Percentiles rank a stretch among this genome's conserved stretches.
Evolutionary conservation across 2,797 vertebrate genomes (phyloP).

Genomic region (Arctocebus calabarensis): DNA sequence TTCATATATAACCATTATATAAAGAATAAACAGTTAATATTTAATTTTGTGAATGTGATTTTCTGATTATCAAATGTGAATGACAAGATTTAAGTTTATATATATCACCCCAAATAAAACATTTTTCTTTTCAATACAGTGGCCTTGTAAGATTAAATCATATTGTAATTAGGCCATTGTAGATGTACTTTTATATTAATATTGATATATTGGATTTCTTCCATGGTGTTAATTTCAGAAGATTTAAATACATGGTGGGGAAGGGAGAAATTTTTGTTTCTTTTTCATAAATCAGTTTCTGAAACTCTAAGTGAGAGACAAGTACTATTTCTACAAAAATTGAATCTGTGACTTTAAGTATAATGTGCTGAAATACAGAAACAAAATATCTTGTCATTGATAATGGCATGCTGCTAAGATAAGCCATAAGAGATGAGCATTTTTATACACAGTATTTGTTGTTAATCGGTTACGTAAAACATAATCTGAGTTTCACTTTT

Average conservation of each 20-base stretch:
- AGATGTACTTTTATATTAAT: not conserved
- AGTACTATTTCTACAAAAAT: constrained; percentile 54
- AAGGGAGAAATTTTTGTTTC: not conserved
- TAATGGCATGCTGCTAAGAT: not conserved
- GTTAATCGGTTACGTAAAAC: constrained; percentile 68
- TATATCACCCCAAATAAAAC: constrained; percentile 77
- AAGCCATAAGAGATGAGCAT: not conserved
- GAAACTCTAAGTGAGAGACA: not conserved
- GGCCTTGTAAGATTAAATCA: constrained; percentile 13
- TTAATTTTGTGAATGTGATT: constrained; percentile 60
- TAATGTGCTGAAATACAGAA: constrained; percentile 60
- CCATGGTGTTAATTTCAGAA: not conserved
- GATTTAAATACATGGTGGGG: not conserved
- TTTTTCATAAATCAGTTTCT: constrained; percentile 53
- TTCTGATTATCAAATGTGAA: constrained; percentile 54
- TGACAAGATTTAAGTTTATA: constrained; percentile 76
- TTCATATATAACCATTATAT: not conserved
- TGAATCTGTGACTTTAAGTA: constrained; percentile 49
- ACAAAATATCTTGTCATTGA: constrained; percentile 46
- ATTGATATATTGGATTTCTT: not conserved
- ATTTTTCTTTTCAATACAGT: constrained; percentile 65
- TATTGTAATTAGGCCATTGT: not conserved
- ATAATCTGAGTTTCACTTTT: constrained; percentile 73
- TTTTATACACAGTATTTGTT: constrained; percentile 7
- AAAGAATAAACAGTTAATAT: constrained; percentile 49